Evolutionary conservation across 2,888 invertebrate genomes (phyloP).

Genomic region (Tortrix viridana): DNA sequence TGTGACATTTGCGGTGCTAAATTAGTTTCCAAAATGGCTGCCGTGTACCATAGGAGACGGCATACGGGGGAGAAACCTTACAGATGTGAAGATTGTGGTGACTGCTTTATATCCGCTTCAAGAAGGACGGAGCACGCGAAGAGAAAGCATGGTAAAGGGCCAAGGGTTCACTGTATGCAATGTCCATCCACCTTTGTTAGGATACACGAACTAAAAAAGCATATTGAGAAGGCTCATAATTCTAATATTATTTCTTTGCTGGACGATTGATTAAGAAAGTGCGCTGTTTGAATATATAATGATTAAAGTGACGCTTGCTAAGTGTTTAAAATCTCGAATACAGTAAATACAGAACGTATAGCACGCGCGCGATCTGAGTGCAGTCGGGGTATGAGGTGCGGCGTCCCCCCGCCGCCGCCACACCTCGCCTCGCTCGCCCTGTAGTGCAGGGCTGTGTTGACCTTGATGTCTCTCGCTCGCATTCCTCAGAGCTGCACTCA

Average conservation of each 20-base stretch:
- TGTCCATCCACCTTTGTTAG: slow-evolving; percentile 66
- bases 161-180: slow-evolving; percentile 55
- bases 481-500: too few relatives aligned
- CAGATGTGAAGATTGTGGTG: slow-evolving; percentile 71
- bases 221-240: slow-evolving; percentile 60
- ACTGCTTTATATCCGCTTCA: slow-evolving; percentile 72
- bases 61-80: slow-evolving; percentile 79
- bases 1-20: slow-evolving; percentile 81
- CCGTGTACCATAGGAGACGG: slow-evolving; percentile 72
- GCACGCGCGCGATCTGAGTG: too few relatives aligned
- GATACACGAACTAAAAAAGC: slow-evolving; percentile 63
- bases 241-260: slow-evolving; percentile 6
- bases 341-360: too few relatives aligned
- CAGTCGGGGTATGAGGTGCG: too few relatives aligned
- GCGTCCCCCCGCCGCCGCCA: too few relatives aligned
- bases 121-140: slow-evolving; percentile 73
- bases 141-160: slow-evolving; percentile 67
- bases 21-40: slow-evolving; percentile 75
- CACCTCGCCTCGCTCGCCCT: too few relatives aligned
- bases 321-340: too few relatives aligned
- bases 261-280: neutral
- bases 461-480: too few relatives aligned
- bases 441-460: too few relatives aligned
- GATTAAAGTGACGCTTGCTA: neutral
- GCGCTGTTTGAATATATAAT: neutral